These are phyloP conservation scores for Romanogobio albipinnatus DNA, from an alignment of 2,113 vertebrate species.

Conservation along the genomic window DNA sequence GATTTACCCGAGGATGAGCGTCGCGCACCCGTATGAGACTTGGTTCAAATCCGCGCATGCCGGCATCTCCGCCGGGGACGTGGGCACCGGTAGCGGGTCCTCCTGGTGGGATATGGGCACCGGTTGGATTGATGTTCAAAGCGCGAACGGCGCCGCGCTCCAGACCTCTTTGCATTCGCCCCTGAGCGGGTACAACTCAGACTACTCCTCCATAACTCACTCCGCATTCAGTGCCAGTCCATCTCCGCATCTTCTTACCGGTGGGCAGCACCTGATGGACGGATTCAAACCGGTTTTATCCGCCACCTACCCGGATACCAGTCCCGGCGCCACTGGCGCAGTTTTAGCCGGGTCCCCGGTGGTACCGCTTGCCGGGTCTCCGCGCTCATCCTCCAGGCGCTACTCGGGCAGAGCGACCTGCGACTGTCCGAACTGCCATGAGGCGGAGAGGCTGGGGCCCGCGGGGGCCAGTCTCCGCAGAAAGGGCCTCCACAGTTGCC, in stretches of 20 bases:
- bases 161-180: constrained; percentile 82
- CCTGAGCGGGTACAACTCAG: constrained; percentile 85
- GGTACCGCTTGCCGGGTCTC: constrained; percentile 76
- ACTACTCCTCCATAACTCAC: constrained; percentile 83
- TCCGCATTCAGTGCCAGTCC: constrained; percentile 82
- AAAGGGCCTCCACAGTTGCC: constrained; percentile 90
- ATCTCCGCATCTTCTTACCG: constrained; percentile 83
- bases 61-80: constrained; percentile 79
- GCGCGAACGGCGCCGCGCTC: constrained; percentile 78
- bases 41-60: constrained; percentile 89
- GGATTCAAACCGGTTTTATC: constrained; percentile 88
- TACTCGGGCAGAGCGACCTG: constrained; percentile 88
- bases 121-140: constrained; percentile 90
- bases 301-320: constrained; percentile 81
- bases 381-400: constrained; percentile 80
- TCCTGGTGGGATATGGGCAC: constrained; percentile 92
- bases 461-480: constrained; percentile 83
- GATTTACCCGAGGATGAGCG: constrained; percentile 86
- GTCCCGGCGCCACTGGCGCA: constrained; percentile 71
- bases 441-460: constrained; percentile 85
- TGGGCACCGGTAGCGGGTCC: constrained; percentile 75
- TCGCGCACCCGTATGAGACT: constrained; percentile 87
- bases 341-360: constrained; percentile 76
- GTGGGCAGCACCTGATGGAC: constrained; percentile 90
- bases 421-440: constrained; percentile 92